Conservation (phyloP, 2,888 invertebrate genomes). For the Aporophyla nigra region DNA sequence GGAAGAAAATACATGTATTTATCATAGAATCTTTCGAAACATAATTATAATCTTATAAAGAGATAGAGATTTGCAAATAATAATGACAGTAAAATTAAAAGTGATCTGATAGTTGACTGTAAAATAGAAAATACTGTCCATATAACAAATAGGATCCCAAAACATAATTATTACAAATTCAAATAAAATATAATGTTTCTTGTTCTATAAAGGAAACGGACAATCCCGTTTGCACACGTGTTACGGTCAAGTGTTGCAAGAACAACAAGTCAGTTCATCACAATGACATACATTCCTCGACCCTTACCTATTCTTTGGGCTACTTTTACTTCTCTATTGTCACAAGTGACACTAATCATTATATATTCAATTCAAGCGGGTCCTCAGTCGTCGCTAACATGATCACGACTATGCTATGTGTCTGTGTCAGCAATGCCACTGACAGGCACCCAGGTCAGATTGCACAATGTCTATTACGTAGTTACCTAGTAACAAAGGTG, state of each 20-base stretch:
- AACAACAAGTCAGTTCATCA: conserved; percentile 21
- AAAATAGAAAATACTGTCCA: not conserved
- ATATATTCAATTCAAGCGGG: conserved; percentile 51
- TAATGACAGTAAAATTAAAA: not conserved
- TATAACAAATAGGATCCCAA: conserved; percentile 1
- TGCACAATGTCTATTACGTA: conserved; percentile 67
- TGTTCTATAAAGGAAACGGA: not conserved
- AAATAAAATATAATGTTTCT: not conserved
- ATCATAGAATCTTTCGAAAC: not conserved
- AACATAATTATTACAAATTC: not conserved
- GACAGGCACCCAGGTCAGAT: conserved; percentile 59
- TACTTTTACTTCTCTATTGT: conserved; percentile 49
- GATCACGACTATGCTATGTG: conserved; percentile 54
- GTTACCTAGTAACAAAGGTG: conserved; percentile 67
- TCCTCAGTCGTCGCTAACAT: conserved; percentile 38
- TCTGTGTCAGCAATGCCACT: conserved; percentile 54
- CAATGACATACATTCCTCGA: conserved; percentile 16
- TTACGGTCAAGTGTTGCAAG: not conserved
- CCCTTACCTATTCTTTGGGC: conserved; percentile 17
- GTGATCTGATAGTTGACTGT: not conserved
- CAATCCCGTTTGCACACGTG: not conserved
- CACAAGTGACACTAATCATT: conserved; percentile 58
- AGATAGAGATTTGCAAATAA: conserved; percentile 9
- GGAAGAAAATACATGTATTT: too few relatives aligned
- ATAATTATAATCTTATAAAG: not conserved